Evolutionary conservation across 2,113 vertebrate genomes (phyloP), one percentile per base, ranked within the genome.

Genomic region (Glaucidium brasilianum): DNA sequence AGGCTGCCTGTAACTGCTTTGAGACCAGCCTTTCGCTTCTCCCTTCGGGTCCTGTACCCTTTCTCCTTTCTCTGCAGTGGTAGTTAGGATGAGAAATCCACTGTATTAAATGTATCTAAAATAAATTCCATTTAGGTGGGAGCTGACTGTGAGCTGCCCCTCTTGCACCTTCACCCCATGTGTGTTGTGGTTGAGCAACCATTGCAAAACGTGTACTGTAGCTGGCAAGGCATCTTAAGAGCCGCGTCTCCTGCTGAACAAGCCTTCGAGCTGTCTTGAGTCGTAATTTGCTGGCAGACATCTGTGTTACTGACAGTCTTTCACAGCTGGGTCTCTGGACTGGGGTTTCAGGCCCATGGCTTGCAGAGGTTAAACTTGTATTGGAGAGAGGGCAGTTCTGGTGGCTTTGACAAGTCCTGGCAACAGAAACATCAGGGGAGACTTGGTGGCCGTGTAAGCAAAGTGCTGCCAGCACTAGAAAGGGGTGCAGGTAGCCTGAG

Each of bases 201-300:
- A 18, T 83, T 47, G 63, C 67, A 73, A 60, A 91, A 58, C 0
- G 1, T 23, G 0, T 60, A 9, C 59, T 77, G 56, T 45, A 66
- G 85, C 94, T 92, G 94, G 88, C 82, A 81, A 64, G 34, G 60
- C 71, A 78, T 84, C 94, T 88, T 75, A 43, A 77, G 91, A 96
- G 93, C 94, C 58, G n/a, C 34, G 59, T 79, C 79, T 94, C 87
- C 94, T 91, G 80, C 91, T 84, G 80, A 92, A 87, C 73, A 81
- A 91, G 69, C 88, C 82, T 94, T 69, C 0, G 11, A 95, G 72
- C 94, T 85, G 67, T 95, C 96, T 95, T 7, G 0, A 93, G 68
- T 91, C 3, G 0, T 96, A 89, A 96, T 96, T 97, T 95, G 93
- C 95, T 97, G 97, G 95, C 97, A 93, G 85, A 96, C 81, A 12